Conservation (phyloP, 1,140 invertebrate species). For the Drosophila yakuba region DNA sequence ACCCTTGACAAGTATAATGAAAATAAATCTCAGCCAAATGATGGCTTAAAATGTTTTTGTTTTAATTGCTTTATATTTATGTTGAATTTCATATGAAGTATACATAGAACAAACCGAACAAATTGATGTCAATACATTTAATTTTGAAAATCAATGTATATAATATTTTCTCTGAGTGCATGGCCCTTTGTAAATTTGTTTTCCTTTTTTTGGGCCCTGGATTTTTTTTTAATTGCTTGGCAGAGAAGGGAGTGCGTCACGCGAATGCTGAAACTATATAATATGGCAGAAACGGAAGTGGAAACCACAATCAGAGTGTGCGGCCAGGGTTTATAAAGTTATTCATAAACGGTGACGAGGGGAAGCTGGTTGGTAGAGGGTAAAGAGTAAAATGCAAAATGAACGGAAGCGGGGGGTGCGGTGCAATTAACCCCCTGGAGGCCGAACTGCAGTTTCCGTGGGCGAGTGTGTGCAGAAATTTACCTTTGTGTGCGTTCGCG, state of each 20-base stretch:
- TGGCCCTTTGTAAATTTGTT: constrained; percentile 64
- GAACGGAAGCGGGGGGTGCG: neutral
- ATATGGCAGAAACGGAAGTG: constrained; percentile 27
- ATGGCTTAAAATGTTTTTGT: too few relatives aligned
- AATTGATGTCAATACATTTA: too few relatives aligned
- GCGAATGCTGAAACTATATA: constrained; percentile 57
- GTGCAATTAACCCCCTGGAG: constrained; percentile 53
- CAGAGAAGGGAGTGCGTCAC: constrained; percentile 87
- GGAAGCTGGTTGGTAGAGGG: neutral
- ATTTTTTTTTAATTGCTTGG: constrained; percentile 86
- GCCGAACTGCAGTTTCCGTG: constrained; percentile 33
- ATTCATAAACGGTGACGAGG: constrained; percentile 8
- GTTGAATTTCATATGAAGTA: too few relatives aligned
- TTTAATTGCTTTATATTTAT: too few relatives aligned
- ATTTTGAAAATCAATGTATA: too few relatives aligned
- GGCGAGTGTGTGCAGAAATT: neutral
- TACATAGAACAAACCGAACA: too few relatives aligned
- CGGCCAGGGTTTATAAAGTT: constrained; percentile 34
- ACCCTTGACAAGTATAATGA: constrained; percentile 14
- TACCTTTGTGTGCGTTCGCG: constrained; percentile 8
- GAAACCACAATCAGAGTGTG: constrained; percentile 31
- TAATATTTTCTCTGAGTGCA: constrained; percentile 7
- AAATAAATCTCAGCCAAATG: neutral
- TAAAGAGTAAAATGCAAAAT: constrained; percentile 2
- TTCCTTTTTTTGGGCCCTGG: constrained; percentile 87